Conservation (phyloP, 2,113 vertebrate species). For the Falco punctatus region DNA sequence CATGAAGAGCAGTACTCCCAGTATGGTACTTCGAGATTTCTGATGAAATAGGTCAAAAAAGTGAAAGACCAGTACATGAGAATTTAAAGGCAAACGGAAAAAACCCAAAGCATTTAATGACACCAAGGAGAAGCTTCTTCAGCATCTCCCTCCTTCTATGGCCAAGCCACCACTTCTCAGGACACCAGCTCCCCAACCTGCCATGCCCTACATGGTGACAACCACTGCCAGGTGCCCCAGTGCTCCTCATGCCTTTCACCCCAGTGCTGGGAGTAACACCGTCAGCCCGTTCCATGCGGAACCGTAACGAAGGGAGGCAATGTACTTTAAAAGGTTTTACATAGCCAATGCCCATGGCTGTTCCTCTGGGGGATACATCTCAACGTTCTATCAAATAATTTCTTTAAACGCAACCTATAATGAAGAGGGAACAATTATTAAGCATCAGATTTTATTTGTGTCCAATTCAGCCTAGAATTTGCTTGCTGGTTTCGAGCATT, state of each 20-base stretch:
- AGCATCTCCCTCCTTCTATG: background rate
- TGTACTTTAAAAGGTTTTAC: background rate
- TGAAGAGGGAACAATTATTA: background rate
- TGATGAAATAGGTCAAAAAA: background rate
- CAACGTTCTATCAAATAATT: background rate
- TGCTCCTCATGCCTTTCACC: background rate
- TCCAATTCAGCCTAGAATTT: background rate
- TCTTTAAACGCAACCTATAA: background rate
- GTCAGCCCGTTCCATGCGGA: background rate
- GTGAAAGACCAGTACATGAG: background rate
- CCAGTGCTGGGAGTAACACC: background rate
- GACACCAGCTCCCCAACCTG: background rate
- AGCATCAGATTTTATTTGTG: background rate
- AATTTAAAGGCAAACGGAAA: background rate
- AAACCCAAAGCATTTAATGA: background rate
- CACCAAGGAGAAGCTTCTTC: background rate
- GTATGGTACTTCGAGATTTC: background rate
- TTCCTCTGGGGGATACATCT: background rate
- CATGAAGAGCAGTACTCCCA: background rate
- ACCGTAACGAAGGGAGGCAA: background rate
- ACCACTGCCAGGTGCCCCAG: background rate
- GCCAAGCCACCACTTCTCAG: background rate
- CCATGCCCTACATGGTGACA: background rate
- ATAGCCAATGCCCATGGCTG: rapidly evolving
- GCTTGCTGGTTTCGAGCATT: background rate